Conservation (phyloP, 2,113 vertebrate genomes). For the Proterorhinus semilunaris region DNA sequence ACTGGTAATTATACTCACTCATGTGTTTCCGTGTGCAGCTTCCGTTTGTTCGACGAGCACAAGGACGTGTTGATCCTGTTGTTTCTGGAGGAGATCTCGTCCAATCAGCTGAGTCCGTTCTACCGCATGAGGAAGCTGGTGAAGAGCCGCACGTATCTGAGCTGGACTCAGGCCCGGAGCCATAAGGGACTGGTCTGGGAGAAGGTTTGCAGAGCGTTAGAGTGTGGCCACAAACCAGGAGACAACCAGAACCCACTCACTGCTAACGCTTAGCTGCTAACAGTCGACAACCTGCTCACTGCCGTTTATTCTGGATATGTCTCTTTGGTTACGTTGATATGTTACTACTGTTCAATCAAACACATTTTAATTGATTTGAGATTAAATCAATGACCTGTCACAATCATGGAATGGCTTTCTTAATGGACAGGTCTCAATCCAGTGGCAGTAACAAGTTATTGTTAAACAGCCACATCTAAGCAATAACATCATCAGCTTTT, state of each 20-base stretch:
- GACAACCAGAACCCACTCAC: constrained; percentile 18
- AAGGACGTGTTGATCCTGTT: constrained; percentile 77
- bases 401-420: too few species aligned
- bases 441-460: too few species aligned
- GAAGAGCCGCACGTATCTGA: constrained; percentile 73
- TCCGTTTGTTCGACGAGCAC: constrained; percentile 76
- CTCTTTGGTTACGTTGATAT: too few species aligned
- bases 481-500: too few species aligned
- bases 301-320: too few species aligned
- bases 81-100: constrained; percentile 76
- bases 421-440: too few species aligned
- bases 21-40: constrained; percentile 42
- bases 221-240: constrained; percentile 8
- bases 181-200: constrained; percentile 72
- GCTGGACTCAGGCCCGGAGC: constrained; percentile 62
- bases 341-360: too few species aligned
- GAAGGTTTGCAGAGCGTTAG: constrained; percentile 71
- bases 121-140: constrained; percentile 73
- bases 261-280: neutral
- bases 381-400: too few species aligned
- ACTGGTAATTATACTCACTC: neutral
- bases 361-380: too few species aligned
- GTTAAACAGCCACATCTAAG: too few species aligned
- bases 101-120: constrained; percentile 64
- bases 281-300: neutral